A percentile compares a stretch with the other conserved stretches of the same genome.
phyloP scores from a whole-genome alignment of 2,888 invertebrate genomes.

The Stramonita haemastoma region DNA sequence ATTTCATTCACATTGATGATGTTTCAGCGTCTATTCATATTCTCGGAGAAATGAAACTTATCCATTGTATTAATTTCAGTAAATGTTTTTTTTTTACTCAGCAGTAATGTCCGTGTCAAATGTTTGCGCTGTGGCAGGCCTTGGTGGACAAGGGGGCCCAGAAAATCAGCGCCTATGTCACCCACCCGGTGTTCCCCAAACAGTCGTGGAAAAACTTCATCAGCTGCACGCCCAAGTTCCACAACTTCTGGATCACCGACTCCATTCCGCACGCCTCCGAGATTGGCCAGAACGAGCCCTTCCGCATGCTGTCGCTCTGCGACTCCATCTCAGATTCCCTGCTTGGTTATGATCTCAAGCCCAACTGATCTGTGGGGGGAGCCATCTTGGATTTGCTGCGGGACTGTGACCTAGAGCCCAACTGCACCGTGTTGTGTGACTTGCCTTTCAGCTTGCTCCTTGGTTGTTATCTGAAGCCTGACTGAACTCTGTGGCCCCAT shows the following conservation, averaged over 20 bases:
- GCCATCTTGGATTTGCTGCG: no score
- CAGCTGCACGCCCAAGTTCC: slow-evolving; percentile 64
- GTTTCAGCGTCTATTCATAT: no score
- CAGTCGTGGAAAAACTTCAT: slow-evolving; percentile 76
- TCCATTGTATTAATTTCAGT: no score
- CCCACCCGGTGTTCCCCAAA: slow-evolving; percentile 77
- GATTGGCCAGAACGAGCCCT: slow-evolving; percentile 73
- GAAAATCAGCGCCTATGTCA: slow-evolving; percentile 75
- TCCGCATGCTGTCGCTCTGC: slow-evolving; percentile 74
- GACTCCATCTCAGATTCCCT: slow-evolving; percentile 73
- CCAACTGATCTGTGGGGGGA: slow-evolving; percentile 9
- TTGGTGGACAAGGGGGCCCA: slow-evolving; percentile 71
- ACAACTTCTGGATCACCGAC: slow-evolving; percentile 78
- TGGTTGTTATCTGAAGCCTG: no score
- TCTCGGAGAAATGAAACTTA: no score
- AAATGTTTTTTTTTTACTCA: neutral
- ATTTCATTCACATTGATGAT: no score
- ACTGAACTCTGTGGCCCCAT: no score
- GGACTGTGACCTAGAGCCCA: no score
- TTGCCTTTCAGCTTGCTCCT: no score
- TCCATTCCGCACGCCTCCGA: slow-evolving; percentile 75
- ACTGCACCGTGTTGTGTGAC: no score
- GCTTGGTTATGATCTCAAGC: slow-evolving; percentile 73
- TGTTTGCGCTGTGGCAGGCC: slow-evolving; percentile 62
- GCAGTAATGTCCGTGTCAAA: neutral